Conservation (phyloP, 2,888 invertebrate species). For the Acleris laterana region DNA sequence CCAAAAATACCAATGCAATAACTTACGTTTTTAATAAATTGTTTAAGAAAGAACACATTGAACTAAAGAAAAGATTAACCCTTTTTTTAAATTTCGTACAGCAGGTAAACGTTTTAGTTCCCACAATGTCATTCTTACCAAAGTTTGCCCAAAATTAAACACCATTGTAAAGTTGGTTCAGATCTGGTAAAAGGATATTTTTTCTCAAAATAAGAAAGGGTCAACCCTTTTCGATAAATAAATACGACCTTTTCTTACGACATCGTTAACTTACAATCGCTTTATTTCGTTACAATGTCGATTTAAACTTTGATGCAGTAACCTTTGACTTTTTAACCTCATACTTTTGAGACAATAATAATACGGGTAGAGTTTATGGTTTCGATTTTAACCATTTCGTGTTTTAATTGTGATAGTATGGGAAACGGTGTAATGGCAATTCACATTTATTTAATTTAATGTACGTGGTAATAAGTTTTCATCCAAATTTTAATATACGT, state of each 20-base stretch:
- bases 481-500: too few species aligned
- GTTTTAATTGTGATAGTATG: too few species aligned
- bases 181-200: conserved; percentile 21
- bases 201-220: conserved; percentile 20
- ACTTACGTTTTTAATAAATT: too few species aligned
- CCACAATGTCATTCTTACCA: conserved; percentile 14
- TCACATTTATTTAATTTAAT: too few species aligned
- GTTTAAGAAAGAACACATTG: too few species aligned
- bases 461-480: too few species aligned
- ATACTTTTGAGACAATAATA: background rate
- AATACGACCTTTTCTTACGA: conserved; percentile 25
- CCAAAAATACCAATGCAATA: too few species aligned
- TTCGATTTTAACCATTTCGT: background rate
- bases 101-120: conserved; percentile 11
- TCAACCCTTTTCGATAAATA: conserved; percentile 22
- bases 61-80: too few species aligned
- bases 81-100: too few species aligned
- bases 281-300: conserved; percentile 15
- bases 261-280: conserved; percentile 7
- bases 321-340: conserved; percentile 31
- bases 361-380: too few species aligned
- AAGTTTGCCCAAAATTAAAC: conserved; percentile 19
- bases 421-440: too few species aligned
- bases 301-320: conserved; percentile 21
- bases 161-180: conserved; percentile 16